These are phyloP conservation scores for Elephas maximus DNA, from an alignment of 2,113 vertebrate genomes.

Conservation along the genomic window DNA sequence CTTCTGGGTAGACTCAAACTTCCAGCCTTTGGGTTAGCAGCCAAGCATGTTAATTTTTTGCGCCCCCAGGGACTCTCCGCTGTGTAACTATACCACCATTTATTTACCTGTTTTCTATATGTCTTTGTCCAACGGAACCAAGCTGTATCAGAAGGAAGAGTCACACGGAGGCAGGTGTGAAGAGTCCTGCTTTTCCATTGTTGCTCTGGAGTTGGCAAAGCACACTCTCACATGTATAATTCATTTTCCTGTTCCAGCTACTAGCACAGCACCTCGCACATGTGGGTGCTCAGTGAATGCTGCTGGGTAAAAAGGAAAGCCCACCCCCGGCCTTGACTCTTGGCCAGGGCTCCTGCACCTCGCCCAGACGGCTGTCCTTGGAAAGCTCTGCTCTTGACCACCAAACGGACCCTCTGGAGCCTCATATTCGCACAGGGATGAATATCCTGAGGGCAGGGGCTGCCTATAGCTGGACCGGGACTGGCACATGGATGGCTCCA, in stretches of 20 bases:
- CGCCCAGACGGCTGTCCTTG: neutral
- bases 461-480: neutral
- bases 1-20: neutral
- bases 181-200: neutral
- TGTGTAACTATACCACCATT: accelerated
- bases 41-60: neutral
- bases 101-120: neutral
- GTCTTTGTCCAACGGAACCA: neutral
- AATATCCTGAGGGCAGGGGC: neutral
- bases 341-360: neutral
- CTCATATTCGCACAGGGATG: neutral
- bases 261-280: too few species aligned
- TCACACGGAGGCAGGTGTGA: too few species aligned
- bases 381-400: neutral
- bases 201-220: neutral
- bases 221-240: too few species aligned
- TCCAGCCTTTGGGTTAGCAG: neutral
- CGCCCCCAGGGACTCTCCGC: neutral
- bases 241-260: neutral
- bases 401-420: neutral
- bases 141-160: neutral
- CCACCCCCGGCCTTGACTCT: accelerated
- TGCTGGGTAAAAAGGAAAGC: neutral
- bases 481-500: neutral
- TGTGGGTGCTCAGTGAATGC: neutral